Base-by-base conservation (phyloP, 2,888 invertebrate species). In the Rotaria macrura region DNA sequence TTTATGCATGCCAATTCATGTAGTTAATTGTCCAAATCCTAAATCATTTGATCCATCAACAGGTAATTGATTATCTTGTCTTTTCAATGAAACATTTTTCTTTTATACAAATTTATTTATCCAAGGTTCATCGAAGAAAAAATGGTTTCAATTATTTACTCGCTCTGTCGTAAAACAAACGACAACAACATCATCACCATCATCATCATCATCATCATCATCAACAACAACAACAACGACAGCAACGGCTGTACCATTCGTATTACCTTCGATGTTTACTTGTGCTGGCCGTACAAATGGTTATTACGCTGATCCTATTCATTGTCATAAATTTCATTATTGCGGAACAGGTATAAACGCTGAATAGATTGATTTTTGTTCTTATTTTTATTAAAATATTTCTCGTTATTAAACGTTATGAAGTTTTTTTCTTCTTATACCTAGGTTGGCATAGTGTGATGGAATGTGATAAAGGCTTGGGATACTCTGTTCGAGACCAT, bases 381-480 rank as follows among this genome's bases (percentile, higher is more conserved):
- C 17, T 49, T 49, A 49, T 49, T 17, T 49, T 12, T 47, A 47
- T 14, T n/a, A n/a, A n/a, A n/a, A n/a, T n/a, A n/a, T n/a, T n/a
- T n/a, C n/a, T n/a, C n/a, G n/a, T n/a, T n/a, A n/a, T n/a, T n/a
- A n/a, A n/a, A n/a, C n/a, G n/a, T n/a, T n/a, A n/a, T n/a, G n/a
- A n/a, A n/a, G n/a, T 43, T 43, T 43, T 43, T 5, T 10, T 43
- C 10, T 43, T 43, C 10, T 7, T 43, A 5, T 43, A 10, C 6
- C 10, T 2, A 65, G 65, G 65, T 20, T 65, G 65, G 65, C 65
- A 65, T 65, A 65, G 65, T 20, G 65, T 65, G 34, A 65, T 65
- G 65, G 65, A 65, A 65, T 65, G 65, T 65, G 65, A 65, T 65
- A 65, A 65, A 34, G 65, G 65, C n/a, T 65, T 65, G 7, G 65